Evolutionary conservation across 2,888 invertebrate genomes (phyloP), one percentile per base, ranked within the genome.

Genomic region (Ormyrus pomaceus): DNA sequence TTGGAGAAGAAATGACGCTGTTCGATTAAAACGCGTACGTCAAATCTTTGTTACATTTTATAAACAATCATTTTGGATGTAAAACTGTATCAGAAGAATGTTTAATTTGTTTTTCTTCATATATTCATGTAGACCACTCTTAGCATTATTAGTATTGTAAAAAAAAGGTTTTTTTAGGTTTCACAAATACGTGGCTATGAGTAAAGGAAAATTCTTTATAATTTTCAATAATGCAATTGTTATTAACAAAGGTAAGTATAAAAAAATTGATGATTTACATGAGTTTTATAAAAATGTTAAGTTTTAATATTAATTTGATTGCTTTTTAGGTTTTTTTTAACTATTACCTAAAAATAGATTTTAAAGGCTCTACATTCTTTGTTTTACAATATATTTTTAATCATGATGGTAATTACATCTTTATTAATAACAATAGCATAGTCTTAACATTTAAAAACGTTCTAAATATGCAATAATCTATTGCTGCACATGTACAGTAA

Each of bases 381-480:
- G 34, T 34, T 53, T 53, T 53, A 19, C 10, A 48, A 75, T 34
- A 46, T 64, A 55, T 61, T 53, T 68, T 77, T 34, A 34, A 34
- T 77, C 70, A 64, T 70, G 50, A 34, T 34, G 34, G 34, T 34
- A 34, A 34, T 34, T 62, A 45, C 77, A 77, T 77, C 64, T 77
- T 77, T 77, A 77, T 70, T 77, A 77, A 77, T 70, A 77, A 77
- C 64, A 70, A 34, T n/a, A 56, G 9, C 64, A 70, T 56, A 69
- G 46, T 77, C 48, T 77, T 48, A 76, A 76, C 61, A 69, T 61
- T 61, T 55, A 70, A 62, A 74, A 77, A 69, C 48, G 56, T 77
- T 61, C 61, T 62, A 50, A 50, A 64, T 10, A n/a, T 56, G 56
- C 64, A 56, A 48, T 64, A 62, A 19, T 13, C 19, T 62, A 64